Percentiles rank a stretch among this genome's conserved stretches.
Evolutionary conservation across 2,888 invertebrate genomes (phyloP).

Genomic region (Isotomurus palustris): DNA sequence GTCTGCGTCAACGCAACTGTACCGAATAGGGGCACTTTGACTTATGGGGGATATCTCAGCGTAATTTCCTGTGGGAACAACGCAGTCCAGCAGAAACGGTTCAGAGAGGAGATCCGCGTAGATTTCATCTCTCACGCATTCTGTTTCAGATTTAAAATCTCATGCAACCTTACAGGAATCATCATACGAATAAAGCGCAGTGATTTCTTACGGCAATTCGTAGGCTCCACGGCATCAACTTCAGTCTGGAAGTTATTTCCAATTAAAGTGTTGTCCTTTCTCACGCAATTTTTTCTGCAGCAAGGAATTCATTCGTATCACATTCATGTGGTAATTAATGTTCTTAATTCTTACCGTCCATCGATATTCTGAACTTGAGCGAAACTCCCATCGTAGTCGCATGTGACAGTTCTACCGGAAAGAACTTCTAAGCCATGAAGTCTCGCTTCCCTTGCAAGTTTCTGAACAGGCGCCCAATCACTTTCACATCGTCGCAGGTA

Average conservation of each 20-base stretch:
- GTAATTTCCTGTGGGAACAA: slow-evolving; percentile 42
- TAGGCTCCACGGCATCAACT: neutral
- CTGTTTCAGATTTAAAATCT: slow-evolving; percentile 11
- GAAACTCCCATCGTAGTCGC: slow-evolving; percentile 43
- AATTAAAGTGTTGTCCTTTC: slow-evolving; percentile 20
- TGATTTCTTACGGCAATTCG: slow-evolving; percentile 33
- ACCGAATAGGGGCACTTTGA: neutral
- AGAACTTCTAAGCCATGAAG: slow-evolving; percentile 32
- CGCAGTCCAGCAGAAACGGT: slow-evolving; percentile 20
- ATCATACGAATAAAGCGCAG: neutral
- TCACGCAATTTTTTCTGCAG: slow-evolving; percentile 23
- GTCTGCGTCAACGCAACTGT: slow-evolving; percentile 21
- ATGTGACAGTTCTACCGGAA: slow-evolving; percentile 5
- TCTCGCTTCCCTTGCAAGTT: slow-evolving; percentile 23
- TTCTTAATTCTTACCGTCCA: slow-evolving; percentile 1
- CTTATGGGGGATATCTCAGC: neutral
- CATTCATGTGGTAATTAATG: neutral
- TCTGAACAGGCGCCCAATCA: slow-evolving; percentile 25
- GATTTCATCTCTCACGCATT: slow-evolving; percentile 23
- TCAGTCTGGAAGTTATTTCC: slow-evolving; percentile 5
- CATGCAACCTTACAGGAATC: too few species aligned
- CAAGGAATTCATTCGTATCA: neutral
- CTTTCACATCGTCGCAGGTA: slow-evolving; percentile 40
- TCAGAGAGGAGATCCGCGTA: slow-evolving; percentile 11
- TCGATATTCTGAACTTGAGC: slow-evolving; percentile 11